phyloP scores from a whole-genome alignment of 2,797 vertebrate species.

The Peromyscus eremicus region DNA sequence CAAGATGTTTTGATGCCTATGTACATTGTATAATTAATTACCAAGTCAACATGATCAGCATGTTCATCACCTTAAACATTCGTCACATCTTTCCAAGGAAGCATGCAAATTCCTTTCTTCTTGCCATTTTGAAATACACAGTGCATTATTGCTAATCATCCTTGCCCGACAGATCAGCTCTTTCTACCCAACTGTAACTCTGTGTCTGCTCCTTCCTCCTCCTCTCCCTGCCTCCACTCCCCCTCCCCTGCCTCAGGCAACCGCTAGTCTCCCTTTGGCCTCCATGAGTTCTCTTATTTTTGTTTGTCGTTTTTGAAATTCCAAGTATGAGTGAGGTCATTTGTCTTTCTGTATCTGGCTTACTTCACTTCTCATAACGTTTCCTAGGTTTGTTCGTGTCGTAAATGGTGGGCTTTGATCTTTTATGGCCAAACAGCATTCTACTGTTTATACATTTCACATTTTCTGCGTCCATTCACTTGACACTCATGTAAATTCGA shows the following conservation, averaged over 20 bases:
- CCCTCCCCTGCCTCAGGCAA: not conserved
- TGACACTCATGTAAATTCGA: not conserved
- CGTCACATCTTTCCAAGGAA: not conserved
- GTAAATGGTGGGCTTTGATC: not conserved
- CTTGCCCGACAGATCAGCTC: not conserved
- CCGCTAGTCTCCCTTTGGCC: not conserved
- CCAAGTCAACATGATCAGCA: not conserved
- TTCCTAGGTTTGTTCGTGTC: not conserved
- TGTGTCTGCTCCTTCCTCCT: rapidly evolving
- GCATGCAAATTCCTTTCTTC: not conserved
- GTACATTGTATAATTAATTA: not conserved
- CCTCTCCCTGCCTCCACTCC: too few relatives aligned
- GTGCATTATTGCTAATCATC: not conserved
- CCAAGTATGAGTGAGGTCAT: not conserved
- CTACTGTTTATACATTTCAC: not conserved
- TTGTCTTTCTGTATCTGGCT: not conserved
- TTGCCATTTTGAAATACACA: not conserved
- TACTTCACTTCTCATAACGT: not conserved
- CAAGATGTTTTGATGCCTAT: not conserved
- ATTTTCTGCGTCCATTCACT: not conserved
- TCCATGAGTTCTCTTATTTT: not conserved
- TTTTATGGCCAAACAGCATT: not conserved
- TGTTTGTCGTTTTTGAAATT: not conserved
- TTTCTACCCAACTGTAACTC: not conserved
- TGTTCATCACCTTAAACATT: not conserved